Percentiles rank a stretch among this genome's conserved stretches.
Evolutionary conservation across 2,888 invertebrate genomes (phyloP).

Genomic region (Rhyacophila evoluta): DNA sequence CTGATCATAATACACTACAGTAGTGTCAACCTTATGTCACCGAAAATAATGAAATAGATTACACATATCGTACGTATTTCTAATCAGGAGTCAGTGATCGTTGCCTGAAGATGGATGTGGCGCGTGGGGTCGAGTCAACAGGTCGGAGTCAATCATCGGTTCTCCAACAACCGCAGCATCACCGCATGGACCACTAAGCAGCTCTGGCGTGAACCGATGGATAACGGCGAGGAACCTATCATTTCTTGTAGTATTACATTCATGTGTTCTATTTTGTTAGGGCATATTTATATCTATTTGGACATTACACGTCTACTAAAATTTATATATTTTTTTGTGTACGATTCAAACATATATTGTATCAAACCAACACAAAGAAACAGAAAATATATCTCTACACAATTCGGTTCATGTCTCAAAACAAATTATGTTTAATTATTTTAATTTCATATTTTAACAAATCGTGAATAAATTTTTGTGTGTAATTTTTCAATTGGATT

Average conservation of each 20-base stretch:
- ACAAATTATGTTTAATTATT: too few species aligned
- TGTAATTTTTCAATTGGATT: too few species aligned
- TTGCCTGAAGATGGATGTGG: not conserved
- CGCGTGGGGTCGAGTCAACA: not conserved
- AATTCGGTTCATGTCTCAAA: too few species aligned
- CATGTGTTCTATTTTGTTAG: not conserved
- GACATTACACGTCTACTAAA: too few species aligned
- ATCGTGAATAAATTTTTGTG: too few species aligned
- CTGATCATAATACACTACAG: not conserved
- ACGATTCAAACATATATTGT: too few species aligned
- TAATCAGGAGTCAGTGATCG: not conserved
- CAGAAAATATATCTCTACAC: too few species aligned
- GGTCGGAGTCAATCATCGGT: not conserved
- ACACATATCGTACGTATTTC: slow-evolving; percentile 22
- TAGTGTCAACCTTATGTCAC: not conserved
- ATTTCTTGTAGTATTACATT: slow-evolving; percentile 24
- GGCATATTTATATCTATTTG: too few species aligned
- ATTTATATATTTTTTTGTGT: too few species aligned
- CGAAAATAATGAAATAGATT: slow-evolving; percentile 6
- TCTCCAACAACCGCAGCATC: not conserved
- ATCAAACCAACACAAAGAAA: too few species aligned
- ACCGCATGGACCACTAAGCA: not conserved
- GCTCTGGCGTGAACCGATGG: not conserved
- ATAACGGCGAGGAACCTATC: slow-evolving; percentile 12
- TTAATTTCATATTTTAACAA: too few species aligned